Conservation (phyloP, 2,797 vertebrate genomes). For the Syngnathus rostellatus region DNA sequence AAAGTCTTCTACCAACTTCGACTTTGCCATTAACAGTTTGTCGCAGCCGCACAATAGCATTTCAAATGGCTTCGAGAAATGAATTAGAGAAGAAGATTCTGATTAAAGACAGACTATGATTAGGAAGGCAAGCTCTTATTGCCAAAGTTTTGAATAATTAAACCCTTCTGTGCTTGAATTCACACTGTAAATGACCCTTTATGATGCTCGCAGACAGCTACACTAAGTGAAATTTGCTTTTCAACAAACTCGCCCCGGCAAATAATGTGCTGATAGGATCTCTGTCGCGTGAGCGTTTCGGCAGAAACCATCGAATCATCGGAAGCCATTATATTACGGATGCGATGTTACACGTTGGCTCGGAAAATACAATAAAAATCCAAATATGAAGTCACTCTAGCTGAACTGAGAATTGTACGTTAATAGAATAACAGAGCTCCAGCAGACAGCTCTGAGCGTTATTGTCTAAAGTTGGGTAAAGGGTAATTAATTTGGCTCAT, state of each 20-base stretch:
- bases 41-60: conserved; percentile 19
- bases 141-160: conserved; percentile 62
- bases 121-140: conserved; percentile 32
- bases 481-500: conserved; percentile 74
- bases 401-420: conserved; percentile 69
- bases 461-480: conserved; percentile 72
- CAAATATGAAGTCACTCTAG: conserved; percentile 70
- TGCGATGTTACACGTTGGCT: conserved; percentile 56
- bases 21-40: conserved; percentile 26
- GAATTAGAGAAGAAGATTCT: conserved; percentile 30
- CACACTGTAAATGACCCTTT: conserved; percentile 61
- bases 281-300: conserved; percentile 61
- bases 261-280: conserved; percentile 59
- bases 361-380: conserved; percentile 68
- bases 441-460: conserved; percentile 62
- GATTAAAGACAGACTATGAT: conserved; percentile 44
- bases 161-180: conserved; percentile 60
- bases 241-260: conserved; percentile 48
- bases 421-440: conserved; percentile 72
- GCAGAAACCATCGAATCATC: conserved; percentile 60
- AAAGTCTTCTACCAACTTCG: conserved; percentile 31
- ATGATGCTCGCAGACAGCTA: conserved; percentile 41
- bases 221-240: conserved; percentile 43
- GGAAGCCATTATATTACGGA: conserved; percentile 49
- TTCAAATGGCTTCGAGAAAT: conserved; percentile 27